phyloP scores from a whole-genome alignment of 2,113 vertebrate species.

The Tychaedon coryphoeus region DNA sequence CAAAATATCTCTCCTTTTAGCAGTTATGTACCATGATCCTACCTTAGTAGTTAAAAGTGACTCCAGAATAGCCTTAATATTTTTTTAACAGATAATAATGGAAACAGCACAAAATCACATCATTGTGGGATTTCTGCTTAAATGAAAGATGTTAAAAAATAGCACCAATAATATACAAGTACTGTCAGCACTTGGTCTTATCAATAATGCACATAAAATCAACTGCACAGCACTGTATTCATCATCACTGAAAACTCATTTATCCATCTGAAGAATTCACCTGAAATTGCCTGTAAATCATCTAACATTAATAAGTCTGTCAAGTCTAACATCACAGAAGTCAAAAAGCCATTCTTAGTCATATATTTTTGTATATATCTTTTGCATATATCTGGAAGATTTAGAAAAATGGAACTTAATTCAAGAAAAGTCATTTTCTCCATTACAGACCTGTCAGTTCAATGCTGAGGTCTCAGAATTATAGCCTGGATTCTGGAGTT shows the following conservation, averaged over 20 bases:
- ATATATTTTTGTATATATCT: neutral
- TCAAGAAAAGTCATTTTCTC: neutral
- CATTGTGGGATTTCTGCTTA: neutral
- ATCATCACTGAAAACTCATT: neutral
- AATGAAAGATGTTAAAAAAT: neutral
- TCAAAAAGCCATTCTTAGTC: neutral
- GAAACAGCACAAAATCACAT: neutral
- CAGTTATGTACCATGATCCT: neutral
- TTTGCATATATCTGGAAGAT: neutral
- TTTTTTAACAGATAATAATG: neutral
- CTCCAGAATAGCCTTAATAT: neutral
- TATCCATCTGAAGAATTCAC: neutral
- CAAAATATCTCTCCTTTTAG: neutral
- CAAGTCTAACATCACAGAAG: neutral
- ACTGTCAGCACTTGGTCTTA: neutral
- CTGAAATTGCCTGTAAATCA: constrained; percentile 1
- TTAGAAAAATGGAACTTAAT: neutral
- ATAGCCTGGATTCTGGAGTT: neutral
- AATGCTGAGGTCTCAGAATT: neutral
- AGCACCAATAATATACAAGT: neutral
- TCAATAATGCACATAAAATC: neutral
- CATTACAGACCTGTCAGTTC: neutral
- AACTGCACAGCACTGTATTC: neutral
- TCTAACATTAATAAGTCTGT: neutral
- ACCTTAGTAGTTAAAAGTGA: neutral